Percentiles rank a stretch among this genome's conserved stretches.
These are phyloP conservation scores for Spodoptera littoralis DNA, from an alignment of 2,888 invertebrate genomes.

Conservation along the genomic window DNA sequence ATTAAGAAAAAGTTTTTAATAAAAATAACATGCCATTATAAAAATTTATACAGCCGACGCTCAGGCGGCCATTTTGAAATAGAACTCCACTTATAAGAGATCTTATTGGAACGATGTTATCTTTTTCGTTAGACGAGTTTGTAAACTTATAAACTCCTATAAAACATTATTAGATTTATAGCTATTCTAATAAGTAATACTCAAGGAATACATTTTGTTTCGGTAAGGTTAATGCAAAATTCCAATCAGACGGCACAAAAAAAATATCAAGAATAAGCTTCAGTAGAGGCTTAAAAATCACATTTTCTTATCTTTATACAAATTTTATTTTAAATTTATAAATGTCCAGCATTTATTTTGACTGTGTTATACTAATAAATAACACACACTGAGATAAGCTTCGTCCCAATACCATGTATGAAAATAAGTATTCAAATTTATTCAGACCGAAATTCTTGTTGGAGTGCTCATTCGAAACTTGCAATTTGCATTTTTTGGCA, in stretches of 20 bases:
- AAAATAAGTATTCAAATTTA: slow-evolving; percentile 70
- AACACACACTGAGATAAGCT: slow-evolving; percentile 60
- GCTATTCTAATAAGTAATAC: slow-evolving; percentile 27
- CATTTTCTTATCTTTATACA: slow-evolving; percentile 29
- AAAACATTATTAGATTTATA: slow-evolving; percentile 27
- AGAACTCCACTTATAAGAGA: slow-evolving; percentile 36
- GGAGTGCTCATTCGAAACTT: slow-evolving; percentile 48
- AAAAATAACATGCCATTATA: slow-evolving; percentile 58
- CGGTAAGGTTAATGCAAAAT: too few relatives aligned
- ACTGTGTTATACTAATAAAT: slow-evolving; percentile 52
- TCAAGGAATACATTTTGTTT: background rate
- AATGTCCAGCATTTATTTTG: slow-evolving; percentile 36
- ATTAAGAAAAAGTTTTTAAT: slow-evolving; percentile 57
- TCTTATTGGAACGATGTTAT: slow-evolving; percentile 46
- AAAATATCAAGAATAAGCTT: slow-evolving; percentile 4
- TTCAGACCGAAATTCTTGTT: slow-evolving; percentile 62
- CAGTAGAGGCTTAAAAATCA: slow-evolving; percentile 2
- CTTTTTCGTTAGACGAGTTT: slow-evolving; percentile 14
- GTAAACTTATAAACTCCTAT: slow-evolving; percentile 30
- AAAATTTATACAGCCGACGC: slow-evolving; percentile 34
- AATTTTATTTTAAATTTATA: slow-evolving; percentile 28
- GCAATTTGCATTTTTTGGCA: slow-evolving; percentile 42
- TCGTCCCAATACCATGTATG: slow-evolving; percentile 52
- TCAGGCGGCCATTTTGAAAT: slow-evolving; percentile 53
- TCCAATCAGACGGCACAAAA: background rate